Percentiles rank a stretch among this genome's conserved stretches.
Conservation (phyloP, 2,888 invertebrate species). For the Nemapogon koenigi region DNA sequence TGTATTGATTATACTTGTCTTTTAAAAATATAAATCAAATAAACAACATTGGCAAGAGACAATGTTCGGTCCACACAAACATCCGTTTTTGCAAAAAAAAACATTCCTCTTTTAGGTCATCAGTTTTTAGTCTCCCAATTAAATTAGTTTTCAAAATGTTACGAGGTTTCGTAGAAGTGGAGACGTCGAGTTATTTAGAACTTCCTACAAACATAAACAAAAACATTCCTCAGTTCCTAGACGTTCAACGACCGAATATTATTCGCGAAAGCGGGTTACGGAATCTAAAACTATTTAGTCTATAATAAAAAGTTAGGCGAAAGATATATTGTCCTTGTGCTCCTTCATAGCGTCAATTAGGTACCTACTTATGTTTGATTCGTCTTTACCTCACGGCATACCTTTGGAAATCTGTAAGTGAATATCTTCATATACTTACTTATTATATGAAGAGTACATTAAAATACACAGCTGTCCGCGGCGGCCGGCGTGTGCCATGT, state of each 20-base stretch:
- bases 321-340: no score
- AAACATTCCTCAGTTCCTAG: slow-evolving; percentile 9
- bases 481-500: neutral
- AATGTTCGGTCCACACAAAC: neutral
- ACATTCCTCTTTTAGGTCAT: no score
- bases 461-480: neutral
- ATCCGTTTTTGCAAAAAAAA: slow-evolving; percentile 8
- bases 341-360: neutral
- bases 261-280: slow-evolving; percentile 10
- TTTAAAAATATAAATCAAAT: slow-evolving; percentile 6
- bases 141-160: no score
- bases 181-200: no score
- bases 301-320: no score
- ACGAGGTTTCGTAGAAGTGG: no score
- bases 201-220: neutral
- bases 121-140: no score
- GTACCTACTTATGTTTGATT: neutral
- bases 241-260: slow-evolving; percentile 10
- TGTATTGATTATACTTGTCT: slow-evolving; percentile 8
- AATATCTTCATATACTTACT: no score
- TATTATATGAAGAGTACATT: no score
- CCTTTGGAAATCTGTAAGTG: no score
- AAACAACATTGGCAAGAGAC: slow-evolving; percentile 5
- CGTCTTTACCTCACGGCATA: no score
- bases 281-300: no score